A percentile compares a stretch with the other conserved stretches of the same genome.
phyloP scores from a whole-genome alignment of 2,113 vertebrate species.

The Motacilla tschutschensis region DNA sequence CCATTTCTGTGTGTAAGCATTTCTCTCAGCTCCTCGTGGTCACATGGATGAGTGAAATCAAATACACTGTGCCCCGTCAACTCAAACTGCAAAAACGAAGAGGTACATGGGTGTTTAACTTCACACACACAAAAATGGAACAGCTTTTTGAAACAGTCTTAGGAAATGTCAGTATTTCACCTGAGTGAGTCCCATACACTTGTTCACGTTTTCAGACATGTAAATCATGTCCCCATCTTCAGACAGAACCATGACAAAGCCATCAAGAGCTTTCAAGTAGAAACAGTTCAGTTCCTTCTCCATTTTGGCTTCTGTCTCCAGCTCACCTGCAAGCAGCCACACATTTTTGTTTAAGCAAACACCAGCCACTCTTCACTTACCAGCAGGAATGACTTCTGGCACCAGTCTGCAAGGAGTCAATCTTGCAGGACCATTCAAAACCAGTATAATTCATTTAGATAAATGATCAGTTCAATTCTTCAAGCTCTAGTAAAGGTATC shows the following conservation, averaged over 20 bases:
- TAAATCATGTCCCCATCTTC: conserved; percentile 97
- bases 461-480: not conserved
- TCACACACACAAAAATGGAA: not conserved
- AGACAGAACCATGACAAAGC: conserved; percentile 96
- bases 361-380: not conserved
- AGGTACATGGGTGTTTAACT: not conserved
- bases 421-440: not conserved
- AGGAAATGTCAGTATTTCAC: conserved; percentile 64
- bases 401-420: not conserved
- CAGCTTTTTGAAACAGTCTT: not conserved
- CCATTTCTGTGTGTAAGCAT: conserved; percentile 92
- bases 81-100: conserved; percentile 84
- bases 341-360: not conserved
- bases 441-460: not conserved
- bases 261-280: conserved; percentile 95
- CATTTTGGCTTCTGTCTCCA: conserved; percentile 83
- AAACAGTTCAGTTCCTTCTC: conserved; percentile 89
- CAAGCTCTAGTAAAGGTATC: not conserved
- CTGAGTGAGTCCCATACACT: conserved; percentile 95
- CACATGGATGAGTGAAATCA: conserved; percentile 96
- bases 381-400: not conserved
- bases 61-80: conserved; percentile 95
- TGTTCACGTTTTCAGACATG: conserved; percentile 94
- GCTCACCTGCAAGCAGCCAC: conserved; percentile 65
- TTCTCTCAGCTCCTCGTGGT: conserved; percentile 96